A percentile compares a stretch with the other conserved stretches of the same genome.
Conservation (phyloP, 35 echinoderm and acorn worm genomes). For the Hemicentrotus pulcherrimus region DNA sequence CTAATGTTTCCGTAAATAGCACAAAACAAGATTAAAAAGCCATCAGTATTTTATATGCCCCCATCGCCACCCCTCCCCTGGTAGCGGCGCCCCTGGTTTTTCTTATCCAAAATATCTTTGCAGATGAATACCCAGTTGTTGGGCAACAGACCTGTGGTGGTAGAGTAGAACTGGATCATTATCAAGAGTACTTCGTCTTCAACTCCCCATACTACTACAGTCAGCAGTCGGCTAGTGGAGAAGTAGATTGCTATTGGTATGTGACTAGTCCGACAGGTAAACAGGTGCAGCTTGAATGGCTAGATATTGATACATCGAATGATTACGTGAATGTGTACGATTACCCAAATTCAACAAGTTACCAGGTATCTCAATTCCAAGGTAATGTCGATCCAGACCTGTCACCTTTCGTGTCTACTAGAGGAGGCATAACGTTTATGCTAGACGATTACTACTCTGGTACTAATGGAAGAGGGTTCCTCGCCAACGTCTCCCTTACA, state of each 20-base stretch:
- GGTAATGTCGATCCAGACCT: background rate
- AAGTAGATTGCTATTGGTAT: background rate
- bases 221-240: background rate
- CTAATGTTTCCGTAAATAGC: too few species aligned
- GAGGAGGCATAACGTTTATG: background rate
- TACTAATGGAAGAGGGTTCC: background rate
- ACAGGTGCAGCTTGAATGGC: background rate
- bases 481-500: background rate
- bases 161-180: background rate
- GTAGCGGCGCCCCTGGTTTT: too few species aligned
- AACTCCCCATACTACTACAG: conserved; percentile 31
- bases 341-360: background rate
- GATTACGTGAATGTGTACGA: background rate
- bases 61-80: too few species aligned
- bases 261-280: background rate
- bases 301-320: background rate
- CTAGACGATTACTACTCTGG: background rate
- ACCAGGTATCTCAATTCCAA: background rate
- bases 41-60: too few species aligned
- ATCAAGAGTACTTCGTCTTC: background rate
- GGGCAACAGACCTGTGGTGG: background rate
- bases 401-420: conserved; percentile 32
- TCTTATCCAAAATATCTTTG: background rate
- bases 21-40: too few species aligned
- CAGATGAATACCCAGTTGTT: background rate